These are phyloP conservation scores for Acropora yongei DNA, from an alignment of 64 coral and sea anemone species.

Conservation along the genomic window DNA sequence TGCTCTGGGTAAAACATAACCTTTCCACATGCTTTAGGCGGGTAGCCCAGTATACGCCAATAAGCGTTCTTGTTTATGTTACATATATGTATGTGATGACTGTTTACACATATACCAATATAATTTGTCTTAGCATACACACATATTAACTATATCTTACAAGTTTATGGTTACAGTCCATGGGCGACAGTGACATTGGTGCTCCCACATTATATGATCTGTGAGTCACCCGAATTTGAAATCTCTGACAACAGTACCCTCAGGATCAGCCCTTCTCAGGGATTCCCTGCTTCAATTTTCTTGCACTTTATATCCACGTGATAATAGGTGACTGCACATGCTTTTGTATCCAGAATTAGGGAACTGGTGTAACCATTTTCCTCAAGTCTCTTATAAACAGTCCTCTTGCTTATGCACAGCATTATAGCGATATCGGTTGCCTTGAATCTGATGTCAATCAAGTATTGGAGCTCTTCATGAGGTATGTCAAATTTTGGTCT, in stretches of 20 bases:
- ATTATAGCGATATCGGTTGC: conserved; percentile 48
- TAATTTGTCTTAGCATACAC: too few relatives aligned
- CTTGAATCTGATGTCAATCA: conserved; percentile 59
- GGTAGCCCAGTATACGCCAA: too few relatives aligned
- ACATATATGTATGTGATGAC: too few relatives aligned
- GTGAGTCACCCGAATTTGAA: conserved; percentile 66
- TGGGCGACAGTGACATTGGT: conserved; percentile 52
- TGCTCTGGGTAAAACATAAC: too few relatives aligned
- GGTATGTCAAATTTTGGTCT: conserved; percentile 59
- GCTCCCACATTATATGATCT: conserved; percentile 69
- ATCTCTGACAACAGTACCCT: conserved; percentile 65
- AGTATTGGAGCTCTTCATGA: conserved; percentile 54
- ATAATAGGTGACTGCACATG: conserved; percentile 70
- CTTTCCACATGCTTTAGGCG: too few relatives aligned
- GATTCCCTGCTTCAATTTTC: conserved; percentile 37
- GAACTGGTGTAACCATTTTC: conserved; percentile 65
- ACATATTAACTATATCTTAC: conserved; percentile 26
- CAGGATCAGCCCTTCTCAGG: conserved; percentile 74
- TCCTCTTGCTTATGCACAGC: conserved; percentile 52
- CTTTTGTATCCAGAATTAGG: conserved; percentile 68
- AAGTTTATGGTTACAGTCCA: conserved; percentile 71
- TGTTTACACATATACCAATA: too few relatives aligned
- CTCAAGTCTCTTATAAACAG: conserved; percentile 58
- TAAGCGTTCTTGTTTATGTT: too few relatives aligned
- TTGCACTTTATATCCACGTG: conserved; percentile 62